Evolutionary conservation across 2,888 invertebrate species (phyloP).

Genomic region (Morpho helenor): DNA sequence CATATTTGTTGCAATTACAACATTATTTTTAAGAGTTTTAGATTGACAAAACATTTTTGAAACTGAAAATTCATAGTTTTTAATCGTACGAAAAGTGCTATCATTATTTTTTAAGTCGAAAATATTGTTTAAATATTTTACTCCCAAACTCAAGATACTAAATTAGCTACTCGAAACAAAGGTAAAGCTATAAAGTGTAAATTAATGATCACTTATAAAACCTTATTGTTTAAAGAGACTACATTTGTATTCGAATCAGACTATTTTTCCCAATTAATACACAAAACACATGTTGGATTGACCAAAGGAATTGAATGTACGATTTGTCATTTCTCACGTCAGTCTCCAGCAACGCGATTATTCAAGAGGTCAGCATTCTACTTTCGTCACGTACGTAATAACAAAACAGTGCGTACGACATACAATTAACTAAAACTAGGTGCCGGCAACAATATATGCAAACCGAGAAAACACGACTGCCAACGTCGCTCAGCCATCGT

Average conservation of each 20-base stretch:
- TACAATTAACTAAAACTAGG: constrained; percentile 47
- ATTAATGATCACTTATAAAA: constrained; percentile 8
- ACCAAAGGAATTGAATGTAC: constrained; percentile 44
- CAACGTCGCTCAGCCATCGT: constrained; percentile 32
- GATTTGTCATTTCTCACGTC: constrained; percentile 37
- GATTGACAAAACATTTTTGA: too few species aligned
- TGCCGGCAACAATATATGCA: constrained; percentile 57
- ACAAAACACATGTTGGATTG: constrained; percentile 59
- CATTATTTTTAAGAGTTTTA: too few species aligned
- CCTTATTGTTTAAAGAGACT: constrained; percentile 4
- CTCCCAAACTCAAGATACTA: too few species aligned
- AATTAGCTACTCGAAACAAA: too few species aligned
- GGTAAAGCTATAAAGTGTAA: constrained; percentile 1
- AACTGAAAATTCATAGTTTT: too few species aligned
- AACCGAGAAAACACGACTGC: constrained; percentile 42
- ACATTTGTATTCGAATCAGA: constrained; percentile 20
- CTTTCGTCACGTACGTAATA: constrained; percentile 42
- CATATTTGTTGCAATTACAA: too few species aligned
- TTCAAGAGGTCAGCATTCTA: constrained; percentile 33
- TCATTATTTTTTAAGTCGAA: too few species aligned
- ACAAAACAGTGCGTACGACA: constrained; percentile 45
- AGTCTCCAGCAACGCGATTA: constrained; percentile 24
- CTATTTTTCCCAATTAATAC: constrained; percentile 46
- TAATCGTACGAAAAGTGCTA: too few species aligned
- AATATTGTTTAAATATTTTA: too few species aligned